Evolutionary conservation across 2,113 vertebrate genomes (phyloP).

Genomic region (Passer domesticus): DNA sequence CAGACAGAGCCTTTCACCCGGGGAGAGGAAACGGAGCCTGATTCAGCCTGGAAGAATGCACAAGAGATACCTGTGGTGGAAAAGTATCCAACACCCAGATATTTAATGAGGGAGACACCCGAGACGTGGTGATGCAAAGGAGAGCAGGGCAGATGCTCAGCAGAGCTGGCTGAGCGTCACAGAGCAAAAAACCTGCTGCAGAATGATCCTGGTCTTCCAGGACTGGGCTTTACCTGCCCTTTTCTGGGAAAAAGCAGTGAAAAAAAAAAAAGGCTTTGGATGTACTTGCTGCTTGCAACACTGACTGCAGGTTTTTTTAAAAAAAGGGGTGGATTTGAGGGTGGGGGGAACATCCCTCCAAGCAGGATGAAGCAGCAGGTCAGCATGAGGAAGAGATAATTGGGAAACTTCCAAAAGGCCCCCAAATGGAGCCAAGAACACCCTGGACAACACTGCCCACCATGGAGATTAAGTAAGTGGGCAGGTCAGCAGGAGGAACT

Average conservation of each 20-base stretch:
- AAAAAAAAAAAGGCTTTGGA: not conserved
- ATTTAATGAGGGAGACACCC: not conserved
- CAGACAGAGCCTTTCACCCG: not conserved
- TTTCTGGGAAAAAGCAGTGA: not conserved
- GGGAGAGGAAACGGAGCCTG: not conserved
- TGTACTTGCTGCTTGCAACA: not conserved
- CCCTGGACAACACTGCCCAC: not conserved
- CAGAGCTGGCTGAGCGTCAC: not conserved
- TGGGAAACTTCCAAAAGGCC: not conserved
- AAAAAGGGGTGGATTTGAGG: not conserved
- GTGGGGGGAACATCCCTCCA: no score
- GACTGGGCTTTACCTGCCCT: not conserved
- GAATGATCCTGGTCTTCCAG: not conserved
- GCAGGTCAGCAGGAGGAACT: not conserved
- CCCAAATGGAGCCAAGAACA: not conserved
- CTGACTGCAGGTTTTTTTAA: not conserved
- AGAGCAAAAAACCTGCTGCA: not conserved
- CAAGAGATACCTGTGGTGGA: not conserved
- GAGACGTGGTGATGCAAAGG: not conserved
- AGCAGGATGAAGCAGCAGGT: not conserved
- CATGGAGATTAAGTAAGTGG: accelerated
- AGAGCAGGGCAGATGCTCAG: not conserved
- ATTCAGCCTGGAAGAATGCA: slow-evolving; percentile 34
- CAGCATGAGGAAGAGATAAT: accelerated
- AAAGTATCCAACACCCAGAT: not conserved